Conservation (phyloP, 2,113 vertebrate species). For the Solea solea region DNA sequence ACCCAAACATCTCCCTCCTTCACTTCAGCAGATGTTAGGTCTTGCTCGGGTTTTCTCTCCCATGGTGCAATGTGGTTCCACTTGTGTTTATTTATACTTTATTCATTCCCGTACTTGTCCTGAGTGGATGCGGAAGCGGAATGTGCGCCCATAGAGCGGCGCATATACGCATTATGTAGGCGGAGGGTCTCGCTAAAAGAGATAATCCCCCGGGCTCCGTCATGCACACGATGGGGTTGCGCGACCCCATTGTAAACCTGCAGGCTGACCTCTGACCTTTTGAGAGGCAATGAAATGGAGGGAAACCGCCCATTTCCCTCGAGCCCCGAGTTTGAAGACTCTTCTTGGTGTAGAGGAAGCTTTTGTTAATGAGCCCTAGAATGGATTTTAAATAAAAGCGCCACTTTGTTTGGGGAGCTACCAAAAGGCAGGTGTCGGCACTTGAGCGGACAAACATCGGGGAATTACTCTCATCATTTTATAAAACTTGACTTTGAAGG, state of each 20-base stretch:
- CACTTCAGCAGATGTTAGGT: slow-evolving; percentile 66
- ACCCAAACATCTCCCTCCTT: slow-evolving; percentile 47
- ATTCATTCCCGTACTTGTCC: slow-evolving; percentile 41
- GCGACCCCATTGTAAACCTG: slow-evolving; percentile 75
- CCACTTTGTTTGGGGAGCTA: slow-evolving; percentile 36
- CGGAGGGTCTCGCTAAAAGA: slow-evolving; percentile 40
- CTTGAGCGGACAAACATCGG: slow-evolving; percentile 14
- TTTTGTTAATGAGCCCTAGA: slow-evolving; percentile 55
- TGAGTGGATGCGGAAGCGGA: slow-evolving; percentile 65
- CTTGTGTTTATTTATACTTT: slow-evolving; percentile 72
- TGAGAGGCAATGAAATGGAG: slow-evolving; percentile 69
- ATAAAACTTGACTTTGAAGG: neutral
- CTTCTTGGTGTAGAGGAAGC: slow-evolving; percentile 30
- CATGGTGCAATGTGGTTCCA: slow-evolving; percentile 66
- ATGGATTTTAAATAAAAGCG: slow-evolving; percentile 61
- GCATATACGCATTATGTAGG: slow-evolving; percentile 14
- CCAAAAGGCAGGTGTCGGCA: slow-evolving; percentile 44
- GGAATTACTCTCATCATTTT: neutral
- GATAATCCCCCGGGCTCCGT: slow-evolving; percentile 59
- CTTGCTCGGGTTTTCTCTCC: slow-evolving; percentile 33
- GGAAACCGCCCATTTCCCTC: slow-evolving; percentile 69
- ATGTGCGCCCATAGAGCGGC: slow-evolving; percentile 21
- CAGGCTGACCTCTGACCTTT: slow-evolving; percentile 69
- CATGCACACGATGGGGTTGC: slow-evolving; percentile 55
- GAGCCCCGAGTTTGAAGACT: slow-evolving; percentile 28